Evolutionary conservation across 2,113 vertebrate genomes (phyloP).

Genomic region (Proterorhinus semilunaris): DNA sequence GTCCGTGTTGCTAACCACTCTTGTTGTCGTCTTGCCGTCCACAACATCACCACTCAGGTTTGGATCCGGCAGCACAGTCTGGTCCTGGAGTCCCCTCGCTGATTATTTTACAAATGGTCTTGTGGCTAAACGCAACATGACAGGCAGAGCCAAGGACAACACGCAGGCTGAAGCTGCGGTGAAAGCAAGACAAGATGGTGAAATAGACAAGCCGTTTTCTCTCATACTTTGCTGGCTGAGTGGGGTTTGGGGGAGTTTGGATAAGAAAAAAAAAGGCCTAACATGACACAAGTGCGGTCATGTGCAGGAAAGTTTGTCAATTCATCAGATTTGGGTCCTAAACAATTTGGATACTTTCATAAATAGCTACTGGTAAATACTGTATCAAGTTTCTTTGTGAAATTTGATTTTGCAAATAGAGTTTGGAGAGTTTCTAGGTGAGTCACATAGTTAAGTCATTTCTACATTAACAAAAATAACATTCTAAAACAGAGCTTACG

Average conservation of each 20-base stretch:
- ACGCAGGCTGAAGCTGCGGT: constrained; percentile 42
- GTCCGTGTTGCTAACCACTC: constrained; percentile 9
- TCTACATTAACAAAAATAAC: not conserved
- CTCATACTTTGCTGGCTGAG: constrained; percentile 5
- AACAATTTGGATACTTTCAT: not conserved
- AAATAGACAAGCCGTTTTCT: constrained; percentile 18
- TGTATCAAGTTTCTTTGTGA: not conserved
- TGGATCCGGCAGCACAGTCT: constrained; percentile 8
- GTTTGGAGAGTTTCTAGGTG: not conserved
- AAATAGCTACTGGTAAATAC: constrained; percentile 3
- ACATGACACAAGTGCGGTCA: not conserved
- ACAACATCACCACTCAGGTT: not conserved
- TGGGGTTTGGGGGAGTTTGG: constrained; percentile 24
- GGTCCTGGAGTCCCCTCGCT: constrained; percentile 29
- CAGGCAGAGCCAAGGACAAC: constrained; percentile 49
- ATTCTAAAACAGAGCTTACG: not conserved
- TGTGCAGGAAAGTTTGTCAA: not conserved
- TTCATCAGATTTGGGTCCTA: not conserved
- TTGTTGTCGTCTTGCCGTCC: constrained; percentile 15
- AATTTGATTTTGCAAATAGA: not conserved
- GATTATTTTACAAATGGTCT: constrained; percentile 52
- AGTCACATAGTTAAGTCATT: not conserved
- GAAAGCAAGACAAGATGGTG: constrained; percentile 38
- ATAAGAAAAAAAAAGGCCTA: constrained; percentile 5
- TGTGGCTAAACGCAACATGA: constrained; percentile 57